Evolutionary conservation across 2,888 invertebrate species (phyloP), one percentile per base, ranked within the genome.

Genomic region (Pseudococcus jackbeardsleyi): DNA sequence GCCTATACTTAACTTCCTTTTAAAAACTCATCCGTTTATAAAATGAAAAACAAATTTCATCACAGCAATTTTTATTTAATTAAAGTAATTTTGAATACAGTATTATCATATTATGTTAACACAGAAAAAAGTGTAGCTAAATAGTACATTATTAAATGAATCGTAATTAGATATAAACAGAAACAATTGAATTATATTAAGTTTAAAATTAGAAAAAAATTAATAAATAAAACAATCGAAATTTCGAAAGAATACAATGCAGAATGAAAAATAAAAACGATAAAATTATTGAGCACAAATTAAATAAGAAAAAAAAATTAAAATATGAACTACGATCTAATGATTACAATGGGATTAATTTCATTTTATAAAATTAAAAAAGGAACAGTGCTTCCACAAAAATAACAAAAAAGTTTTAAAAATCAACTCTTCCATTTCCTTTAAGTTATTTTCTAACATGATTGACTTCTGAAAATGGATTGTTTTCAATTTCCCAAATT

Each of bases 121-220:
- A 86, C 86, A 86, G 86, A 86, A 86, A 85, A 86, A 86, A 86
- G 86, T 86, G 68, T 86, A 86, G 86, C 86, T 86, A 86, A 54
- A 86, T 68, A 86, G 33, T 86, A 86, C 86, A 86, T 50, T 86
- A 86, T 59, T 85, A 85, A 85, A 59, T 86, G 64, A 86, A 64
- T 39, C 64, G 19, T 64, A 68, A 86, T 59, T 86, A 64, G 68
- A 68, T 33, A 86, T 59, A 54, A 64, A 86, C 42, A 42, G 42
- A 64, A 59, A 86, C 59, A 64, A 42, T 54, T 86, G 86, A 86
- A 85, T 54, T 48, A 54, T 85, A 85, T 86, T 86, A 86, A 19
- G 39, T 59, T 86, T 59, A 64, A 22, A 54, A 86, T 64, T 86
- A 42, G 19, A 6, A 33, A 68, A 64, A 64, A 86, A 86, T 54